Conservation (phyloP, 2,888 invertebrate genomes). For the Cheilosia vernalis region DNA sequence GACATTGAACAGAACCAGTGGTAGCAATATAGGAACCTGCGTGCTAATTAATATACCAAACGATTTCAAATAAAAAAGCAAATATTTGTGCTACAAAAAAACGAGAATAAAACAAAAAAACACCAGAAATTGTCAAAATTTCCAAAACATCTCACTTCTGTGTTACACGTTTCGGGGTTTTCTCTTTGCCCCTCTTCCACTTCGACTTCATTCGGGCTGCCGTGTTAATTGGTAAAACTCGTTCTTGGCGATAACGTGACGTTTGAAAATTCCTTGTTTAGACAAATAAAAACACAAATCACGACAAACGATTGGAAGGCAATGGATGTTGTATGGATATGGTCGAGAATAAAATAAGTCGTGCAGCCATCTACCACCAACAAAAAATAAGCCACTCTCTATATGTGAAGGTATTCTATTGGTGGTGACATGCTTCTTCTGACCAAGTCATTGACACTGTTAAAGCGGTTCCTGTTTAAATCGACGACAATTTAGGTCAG, state of each 20-base stretch:
- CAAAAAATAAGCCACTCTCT: too few species aligned
- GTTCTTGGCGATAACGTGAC: constrained; percentile 49
- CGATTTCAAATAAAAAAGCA: constrained; percentile 56
- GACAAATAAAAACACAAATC: constrained; percentile 16
- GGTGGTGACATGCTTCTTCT: too few species aligned
- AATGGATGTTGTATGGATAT: background rate
- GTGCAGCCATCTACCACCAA: background rate
- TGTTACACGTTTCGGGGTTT: constrained; percentile 67
- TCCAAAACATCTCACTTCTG: constrained; percentile 75
- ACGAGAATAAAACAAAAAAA: constrained; percentile 73
- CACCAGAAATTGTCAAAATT: constrained; percentile 59
- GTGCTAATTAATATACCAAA: constrained; percentile 64
- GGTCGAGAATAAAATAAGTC: constrained; percentile 2
- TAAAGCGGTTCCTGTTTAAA: too few species aligned
- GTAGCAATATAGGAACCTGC: constrained; percentile 32
- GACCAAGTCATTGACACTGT: too few species aligned
- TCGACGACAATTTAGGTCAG: too few species aligned
- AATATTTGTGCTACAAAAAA: constrained; percentile 76
- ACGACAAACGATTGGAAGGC: background rate
- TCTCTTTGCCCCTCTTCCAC: background rate
- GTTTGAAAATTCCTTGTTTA: constrained; percentile 45
- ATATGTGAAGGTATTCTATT: too few species aligned
- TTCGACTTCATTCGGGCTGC: constrained; percentile 22
- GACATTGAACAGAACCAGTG: constrained; percentile 53
- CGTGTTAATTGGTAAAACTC: constrained; percentile 71